These are phyloP conservation scores for Tolypeutes matacus DNA, from an alignment of 2,797 vertebrate genomes.

Conservation along the genomic window DNA sequence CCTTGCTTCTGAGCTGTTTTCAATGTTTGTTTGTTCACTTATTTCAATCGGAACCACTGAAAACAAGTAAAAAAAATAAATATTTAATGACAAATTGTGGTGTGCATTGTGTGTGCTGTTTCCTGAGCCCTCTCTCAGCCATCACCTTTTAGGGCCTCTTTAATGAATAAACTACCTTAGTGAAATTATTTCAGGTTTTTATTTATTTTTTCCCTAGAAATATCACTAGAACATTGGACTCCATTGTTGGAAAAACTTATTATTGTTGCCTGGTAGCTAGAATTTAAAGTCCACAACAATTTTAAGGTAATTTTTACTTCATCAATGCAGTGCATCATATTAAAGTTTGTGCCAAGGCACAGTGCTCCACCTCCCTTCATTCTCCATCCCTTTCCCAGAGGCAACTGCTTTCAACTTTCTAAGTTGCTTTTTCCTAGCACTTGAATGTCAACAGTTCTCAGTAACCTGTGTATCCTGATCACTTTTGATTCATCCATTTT, in stretches of 20 bases:
- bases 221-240: not conserved
- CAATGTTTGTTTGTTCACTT: not conserved
- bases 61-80: not conserved
- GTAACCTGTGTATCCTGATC: not conserved
- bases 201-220: not conserved
- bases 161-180: not conserved
- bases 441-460: not conserved
- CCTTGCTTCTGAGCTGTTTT: not conserved
- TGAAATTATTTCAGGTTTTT: conserved; percentile 6
- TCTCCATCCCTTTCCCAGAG: not conserved
- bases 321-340: not conserved
- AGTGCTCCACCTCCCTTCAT: not conserved
- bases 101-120: not conserved
- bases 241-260: not conserved
- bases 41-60: not conserved
- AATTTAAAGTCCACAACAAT: not conserved
- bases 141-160: not conserved
- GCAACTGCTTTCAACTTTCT: not conserved
- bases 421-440: not conserved
- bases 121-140: too few relatives aligned
- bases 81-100: not conserved
- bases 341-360: not conserved
- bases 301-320: conserved; percentile 2
- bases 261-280: not conserved
- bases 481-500: not conserved